These are phyloP conservation scores for Protobothrops flavoviridis DNA, from an alignment of 2,113 vertebrate genomes.

Conservation along the genomic window DNA sequence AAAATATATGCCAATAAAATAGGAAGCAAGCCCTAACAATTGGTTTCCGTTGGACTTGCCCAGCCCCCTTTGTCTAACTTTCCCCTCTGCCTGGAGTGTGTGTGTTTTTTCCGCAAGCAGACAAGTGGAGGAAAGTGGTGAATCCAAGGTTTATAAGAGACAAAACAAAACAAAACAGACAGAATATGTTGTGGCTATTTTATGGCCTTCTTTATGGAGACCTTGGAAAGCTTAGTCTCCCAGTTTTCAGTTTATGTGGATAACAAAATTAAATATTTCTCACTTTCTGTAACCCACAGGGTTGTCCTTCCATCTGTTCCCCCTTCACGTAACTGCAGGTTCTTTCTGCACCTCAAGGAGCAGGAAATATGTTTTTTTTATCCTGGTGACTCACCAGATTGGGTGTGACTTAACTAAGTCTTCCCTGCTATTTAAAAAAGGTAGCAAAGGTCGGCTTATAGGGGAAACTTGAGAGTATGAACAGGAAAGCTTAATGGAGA, in stretches of 20 bases:
- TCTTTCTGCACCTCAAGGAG: background rate
- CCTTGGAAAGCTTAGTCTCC: background rate
- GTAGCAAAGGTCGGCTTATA: background rate
- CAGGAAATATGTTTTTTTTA: background rate
- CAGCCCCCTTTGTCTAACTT: background rate
- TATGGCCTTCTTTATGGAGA: background rate
- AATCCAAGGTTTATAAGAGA: background rate
- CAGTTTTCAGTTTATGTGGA: background rate
- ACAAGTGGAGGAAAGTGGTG: background rate
- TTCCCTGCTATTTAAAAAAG: background rate
- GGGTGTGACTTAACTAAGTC: background rate
- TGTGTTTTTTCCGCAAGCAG: background rate
- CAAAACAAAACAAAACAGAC: background rate
- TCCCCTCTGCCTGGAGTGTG: background rate
- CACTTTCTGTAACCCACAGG: background rate
- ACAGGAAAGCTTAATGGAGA: background rate
- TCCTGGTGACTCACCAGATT: slow-evolving; percentile 50
- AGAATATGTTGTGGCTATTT: background rate
- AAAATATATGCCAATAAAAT: background rate
- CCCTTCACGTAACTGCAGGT: background rate
- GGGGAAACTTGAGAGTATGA: background rate
- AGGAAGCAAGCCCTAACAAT: background rate
- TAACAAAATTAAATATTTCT: background rate
- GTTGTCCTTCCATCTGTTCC: background rate
- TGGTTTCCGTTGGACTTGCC: background rate